phyloP scores from a whole-genome alignment of 2,888 invertebrate genomes.

The Hesperia comma region DNA sequence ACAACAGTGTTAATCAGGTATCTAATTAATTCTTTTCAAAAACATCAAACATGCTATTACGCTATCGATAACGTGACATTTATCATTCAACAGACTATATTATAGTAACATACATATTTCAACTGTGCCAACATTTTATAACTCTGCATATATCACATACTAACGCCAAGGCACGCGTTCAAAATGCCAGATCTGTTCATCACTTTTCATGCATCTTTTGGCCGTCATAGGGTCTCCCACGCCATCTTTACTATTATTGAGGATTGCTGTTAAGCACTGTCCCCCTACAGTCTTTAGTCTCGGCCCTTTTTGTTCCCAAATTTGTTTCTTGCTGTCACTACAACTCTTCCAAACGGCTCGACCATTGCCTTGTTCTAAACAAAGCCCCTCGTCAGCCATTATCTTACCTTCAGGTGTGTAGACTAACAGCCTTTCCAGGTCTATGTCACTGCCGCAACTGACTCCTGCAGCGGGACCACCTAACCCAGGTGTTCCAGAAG shows the following conservation, averaged over 20 bases:
- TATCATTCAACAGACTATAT: not conserved
- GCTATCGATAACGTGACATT: not conserved
- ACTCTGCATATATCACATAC: conserved; percentile 48
- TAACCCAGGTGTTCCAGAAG: conserved; percentile 84
- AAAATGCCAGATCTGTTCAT: conserved; percentile 87
- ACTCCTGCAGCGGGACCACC: conserved; percentile 88
- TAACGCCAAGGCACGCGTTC: conserved; percentile 87
- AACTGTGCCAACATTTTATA: not conserved
- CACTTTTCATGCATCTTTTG: conserved; percentile 81
- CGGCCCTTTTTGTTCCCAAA: conserved; percentile 85
- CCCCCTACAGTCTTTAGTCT: conserved; percentile 65
- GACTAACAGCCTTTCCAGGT: conserved; percentile 88
- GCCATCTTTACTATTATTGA: conserved; percentile 55
- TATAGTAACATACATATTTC: not conserved
- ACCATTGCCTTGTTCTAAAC: conserved; percentile 88
- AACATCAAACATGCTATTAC: no score
- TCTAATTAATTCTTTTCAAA: not conserved
- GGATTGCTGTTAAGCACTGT: conserved; percentile 63
- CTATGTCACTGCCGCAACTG: conserved; percentile 84
- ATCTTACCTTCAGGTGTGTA: conserved; percentile 87
- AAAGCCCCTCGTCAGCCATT: conserved; percentile 95
- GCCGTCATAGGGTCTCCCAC: conserved; percentile 79
- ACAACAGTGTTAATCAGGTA: no score
- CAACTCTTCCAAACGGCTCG: conserved; percentile 89
- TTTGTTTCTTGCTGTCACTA: conserved; percentile 86